Evolutionary conservation across 2,888 invertebrate genomes (phyloP).

Genomic region (Megastigmus dorsalis): DNA sequence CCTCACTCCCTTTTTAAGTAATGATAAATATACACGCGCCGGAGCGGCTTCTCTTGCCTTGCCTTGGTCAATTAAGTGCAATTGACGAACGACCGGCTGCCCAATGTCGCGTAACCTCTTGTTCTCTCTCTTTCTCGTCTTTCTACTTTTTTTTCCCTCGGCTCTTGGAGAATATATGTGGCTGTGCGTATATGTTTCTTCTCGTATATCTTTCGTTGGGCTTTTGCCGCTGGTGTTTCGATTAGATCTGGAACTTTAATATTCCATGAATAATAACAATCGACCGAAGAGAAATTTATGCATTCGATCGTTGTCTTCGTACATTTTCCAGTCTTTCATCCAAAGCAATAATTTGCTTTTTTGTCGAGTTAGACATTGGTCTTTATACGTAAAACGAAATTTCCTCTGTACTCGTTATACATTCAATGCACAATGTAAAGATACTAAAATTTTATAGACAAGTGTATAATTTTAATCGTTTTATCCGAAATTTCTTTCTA

Average conservation of each 20-base stretch:
- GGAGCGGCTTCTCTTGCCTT: slow-evolving; percentile 34
- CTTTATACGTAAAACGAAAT: too few species aligned
- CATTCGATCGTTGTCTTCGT: neutral
- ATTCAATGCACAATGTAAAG: too few species aligned
- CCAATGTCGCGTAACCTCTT: slow-evolving; percentile 61
- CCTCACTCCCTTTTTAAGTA: neutral
- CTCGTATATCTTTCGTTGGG: neutral
- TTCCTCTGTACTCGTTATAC: too few species aligned
- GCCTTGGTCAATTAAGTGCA: slow-evolving; percentile 68
- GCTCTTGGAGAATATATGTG: neutral
- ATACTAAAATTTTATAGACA: too few species aligned
- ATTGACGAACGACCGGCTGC: slow-evolving; percentile 68
- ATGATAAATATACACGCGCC: slow-evolving; percentile 30
- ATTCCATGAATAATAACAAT: neutral
- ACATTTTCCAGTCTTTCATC: too few species aligned
- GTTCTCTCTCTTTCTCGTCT: slow-evolving; percentile 49
- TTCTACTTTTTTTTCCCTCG: slow-evolving; percentile 27
- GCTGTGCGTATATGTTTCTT: neutral
- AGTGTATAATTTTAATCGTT: too few species aligned
- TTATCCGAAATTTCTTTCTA: too few species aligned
- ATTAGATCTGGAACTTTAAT: neutral
- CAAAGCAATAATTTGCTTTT: too few species aligned
- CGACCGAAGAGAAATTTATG: neutral
- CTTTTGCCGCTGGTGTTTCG: slow-evolving; percentile 4
- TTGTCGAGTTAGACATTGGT: too few species aligned